Conservation (phyloP, 2,113 vertebrate genomes). For the Plestiodon gilberti region DNA sequence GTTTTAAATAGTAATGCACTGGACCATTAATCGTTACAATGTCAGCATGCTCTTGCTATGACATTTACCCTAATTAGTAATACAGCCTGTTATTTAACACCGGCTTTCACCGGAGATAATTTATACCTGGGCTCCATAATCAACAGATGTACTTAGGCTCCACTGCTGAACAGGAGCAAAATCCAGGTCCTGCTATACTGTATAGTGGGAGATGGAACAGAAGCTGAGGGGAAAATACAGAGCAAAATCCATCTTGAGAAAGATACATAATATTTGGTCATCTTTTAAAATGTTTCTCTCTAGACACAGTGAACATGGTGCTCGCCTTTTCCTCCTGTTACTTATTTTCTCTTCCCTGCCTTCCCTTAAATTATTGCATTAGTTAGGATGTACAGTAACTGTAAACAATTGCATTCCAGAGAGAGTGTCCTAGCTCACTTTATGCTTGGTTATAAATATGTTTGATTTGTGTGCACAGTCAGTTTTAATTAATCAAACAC, state of each 20-base stretch:
- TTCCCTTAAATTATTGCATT: background rate
- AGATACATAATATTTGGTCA: background rate
- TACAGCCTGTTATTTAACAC: conserved; percentile 61
- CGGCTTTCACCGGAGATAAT: conserved; percentile 60
- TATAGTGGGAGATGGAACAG: background rate
- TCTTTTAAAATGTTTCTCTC: background rate
- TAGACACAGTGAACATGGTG: background rate
- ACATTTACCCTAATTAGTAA: conserved; percentile 71
- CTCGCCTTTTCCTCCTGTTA: background rate
- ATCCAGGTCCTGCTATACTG: background rate
- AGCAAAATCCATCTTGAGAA: background rate
- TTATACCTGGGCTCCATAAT: conserved; percentile 44
- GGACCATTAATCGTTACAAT: conserved; percentile 73
- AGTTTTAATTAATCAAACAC: background rate
- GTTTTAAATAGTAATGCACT: conserved; percentile 67
- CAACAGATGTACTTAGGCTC: conserved; percentile 45
- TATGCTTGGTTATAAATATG: background rate
- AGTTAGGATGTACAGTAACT: background rate
- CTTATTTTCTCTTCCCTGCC: background rate
- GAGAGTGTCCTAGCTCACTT: background rate
- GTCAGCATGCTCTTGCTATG: conserved; percentile 70
- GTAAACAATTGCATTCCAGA: background rate
- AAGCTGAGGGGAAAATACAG: background rate
- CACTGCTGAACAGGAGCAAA: background rate
- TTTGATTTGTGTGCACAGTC: background rate